Percentiles rank a stretch among this genome's conserved stretches.
phyloP scores from a whole-genome alignment of 2,113 vertebrate genomes.

The Oreocharis arfaki region DNA sequence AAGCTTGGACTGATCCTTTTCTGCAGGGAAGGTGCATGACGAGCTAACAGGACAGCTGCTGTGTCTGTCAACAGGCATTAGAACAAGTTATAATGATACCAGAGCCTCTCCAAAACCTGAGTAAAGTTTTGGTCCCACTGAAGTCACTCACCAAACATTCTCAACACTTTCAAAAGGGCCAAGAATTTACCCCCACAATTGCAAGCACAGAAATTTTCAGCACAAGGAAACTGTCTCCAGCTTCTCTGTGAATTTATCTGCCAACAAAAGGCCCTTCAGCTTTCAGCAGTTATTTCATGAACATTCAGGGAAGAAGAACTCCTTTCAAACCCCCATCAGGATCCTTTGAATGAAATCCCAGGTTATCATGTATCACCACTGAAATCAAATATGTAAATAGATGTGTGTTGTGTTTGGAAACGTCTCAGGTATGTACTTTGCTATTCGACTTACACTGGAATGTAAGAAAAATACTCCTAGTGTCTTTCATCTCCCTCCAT shows the following conservation, averaged over 20 bases:
- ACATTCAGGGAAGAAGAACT: constrained; percentile 42
- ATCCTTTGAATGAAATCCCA: constrained; percentile 67
- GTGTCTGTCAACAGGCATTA: not conserved
- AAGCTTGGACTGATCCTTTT: not conserved
- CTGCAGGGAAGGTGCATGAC: not conserved
- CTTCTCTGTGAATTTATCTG: not conserved
- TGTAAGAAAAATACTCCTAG: constrained; percentile 60
- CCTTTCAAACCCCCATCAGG: constrained; percentile 56
- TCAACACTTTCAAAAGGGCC: not conserved
- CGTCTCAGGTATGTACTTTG: constrained; percentile 67
- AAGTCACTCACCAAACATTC: not conserved
- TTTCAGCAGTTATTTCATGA: constrained; percentile 54
- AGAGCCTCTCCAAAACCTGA: not conserved
- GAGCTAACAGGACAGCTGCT: not conserved
- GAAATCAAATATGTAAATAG: constrained; percentile 71
- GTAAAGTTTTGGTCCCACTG: not conserved
- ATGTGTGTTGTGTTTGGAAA: constrained; percentile 69
- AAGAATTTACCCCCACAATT: not conserved
- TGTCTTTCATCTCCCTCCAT: constrained; percentile 66
- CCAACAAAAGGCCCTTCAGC: constrained; percentile 45
- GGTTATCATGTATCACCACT: constrained; percentile 64
- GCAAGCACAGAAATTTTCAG: constrained; percentile 2
- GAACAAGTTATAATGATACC: not conserved
- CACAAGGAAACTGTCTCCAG: not conserved
- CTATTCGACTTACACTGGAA: constrained; percentile 65